A percentile compares a stretch with the other conserved stretches of the same genome.
Conservation (phyloP, 2,113 vertebrate species). For the Podocnemis expansa region DNA sequence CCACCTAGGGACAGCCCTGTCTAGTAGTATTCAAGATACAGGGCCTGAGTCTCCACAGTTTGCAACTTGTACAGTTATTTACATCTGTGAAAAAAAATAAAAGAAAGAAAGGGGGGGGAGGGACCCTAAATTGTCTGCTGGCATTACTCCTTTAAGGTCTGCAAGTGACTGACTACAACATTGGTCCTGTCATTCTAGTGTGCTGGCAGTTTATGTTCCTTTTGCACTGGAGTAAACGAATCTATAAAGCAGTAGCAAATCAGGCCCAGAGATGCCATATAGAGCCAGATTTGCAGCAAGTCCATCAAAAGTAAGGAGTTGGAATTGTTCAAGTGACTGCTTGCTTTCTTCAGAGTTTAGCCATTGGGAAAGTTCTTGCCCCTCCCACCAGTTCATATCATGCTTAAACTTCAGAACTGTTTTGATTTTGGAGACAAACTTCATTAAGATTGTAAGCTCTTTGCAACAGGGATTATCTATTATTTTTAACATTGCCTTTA, state of each 20-base stretch:
- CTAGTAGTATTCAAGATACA: background rate
- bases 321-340: background rate
- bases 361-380: background rate
- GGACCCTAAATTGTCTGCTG: background rate
- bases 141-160: background rate
- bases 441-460: background rate
- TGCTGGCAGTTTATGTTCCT: accelerated
- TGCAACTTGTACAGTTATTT: background rate
- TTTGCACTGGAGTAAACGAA: accelerated
- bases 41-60: background rate
- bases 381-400: background rate
- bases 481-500: background rate
- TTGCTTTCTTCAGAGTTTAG: background rate
- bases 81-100: background rate
- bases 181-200: background rate
- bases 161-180: background rate
- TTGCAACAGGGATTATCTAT: background rate
- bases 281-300: accelerated
- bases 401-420: background rate
- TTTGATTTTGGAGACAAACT: background rate
- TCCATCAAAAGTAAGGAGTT: background rate
- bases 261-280: background rate
- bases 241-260: background rate
- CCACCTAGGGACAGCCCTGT: too few relatives aligned
- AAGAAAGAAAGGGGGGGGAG: background rate